Conservation (phyloP, 2,888 invertebrate species). For the Eupithecia insigniata region DNA sequence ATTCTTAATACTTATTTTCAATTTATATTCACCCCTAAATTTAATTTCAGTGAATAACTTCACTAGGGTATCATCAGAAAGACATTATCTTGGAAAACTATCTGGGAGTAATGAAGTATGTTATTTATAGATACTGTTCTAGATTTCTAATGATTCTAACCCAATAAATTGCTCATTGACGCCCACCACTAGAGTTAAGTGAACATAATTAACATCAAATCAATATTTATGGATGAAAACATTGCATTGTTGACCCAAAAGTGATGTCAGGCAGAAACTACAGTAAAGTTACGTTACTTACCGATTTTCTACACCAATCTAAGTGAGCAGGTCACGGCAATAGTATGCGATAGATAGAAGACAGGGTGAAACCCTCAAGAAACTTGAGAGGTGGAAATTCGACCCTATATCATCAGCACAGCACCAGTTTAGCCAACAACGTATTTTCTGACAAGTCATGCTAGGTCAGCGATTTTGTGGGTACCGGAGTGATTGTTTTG, state of each 20-base stretch:
- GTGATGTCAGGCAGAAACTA: conserved; percentile 30
- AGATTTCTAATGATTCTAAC: conserved; percentile 1
- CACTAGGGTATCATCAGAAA: too few relatives aligned
- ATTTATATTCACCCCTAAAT: too few relatives aligned
- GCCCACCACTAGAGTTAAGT: conserved; percentile 5
- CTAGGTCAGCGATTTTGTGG: conserved; percentile 1
- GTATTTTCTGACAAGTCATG: conserved; percentile 22
- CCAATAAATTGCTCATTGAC: conserved; percentile 4
- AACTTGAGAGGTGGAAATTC: conserved; percentile 11
- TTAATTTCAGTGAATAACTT: too few relatives aligned
- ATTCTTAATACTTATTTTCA: too few relatives aligned
- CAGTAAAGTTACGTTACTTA: conserved; percentile 28
- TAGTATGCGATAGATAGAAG: conserved; percentile 38
- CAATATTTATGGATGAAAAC: conserved; percentile 48
- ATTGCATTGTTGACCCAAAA: conserved; percentile 36
- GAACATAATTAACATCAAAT: conserved; percentile 52
- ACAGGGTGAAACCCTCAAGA: background rate
- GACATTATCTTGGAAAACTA: background rate
- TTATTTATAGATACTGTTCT: background rate
- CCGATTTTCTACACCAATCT: conserved; percentile 17
- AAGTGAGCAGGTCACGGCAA: conserved; percentile 22
- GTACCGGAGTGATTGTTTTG: conserved; percentile 14
- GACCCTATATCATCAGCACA: conserved; percentile 27
- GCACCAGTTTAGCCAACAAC: conserved; percentile 17
- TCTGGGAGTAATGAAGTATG: background rate